These are phyloP conservation scores for Sylvilagus floridanus DNA, from an alignment of 2,797 vertebrate genomes.

Conservation along the genomic window DNA sequence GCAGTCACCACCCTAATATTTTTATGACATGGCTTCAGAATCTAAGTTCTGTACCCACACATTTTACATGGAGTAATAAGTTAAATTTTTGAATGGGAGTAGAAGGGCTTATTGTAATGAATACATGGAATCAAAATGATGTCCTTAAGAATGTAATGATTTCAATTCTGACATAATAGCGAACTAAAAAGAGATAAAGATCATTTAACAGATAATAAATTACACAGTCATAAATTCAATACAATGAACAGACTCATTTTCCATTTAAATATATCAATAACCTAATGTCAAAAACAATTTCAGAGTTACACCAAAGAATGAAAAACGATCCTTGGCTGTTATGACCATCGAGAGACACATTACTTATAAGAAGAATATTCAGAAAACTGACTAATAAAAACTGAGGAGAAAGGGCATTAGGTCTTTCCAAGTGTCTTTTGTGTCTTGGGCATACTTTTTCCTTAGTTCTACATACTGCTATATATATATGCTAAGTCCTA, in stretches of 20 bases:
- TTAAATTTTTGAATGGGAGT: not conserved
- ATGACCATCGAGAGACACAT: not conserved
- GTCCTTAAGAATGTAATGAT: not conserved
- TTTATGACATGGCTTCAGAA: not conserved
- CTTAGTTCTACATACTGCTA: not conserved
- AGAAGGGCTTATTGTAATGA: not conserved
- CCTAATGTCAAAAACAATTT: constrained; percentile 14
- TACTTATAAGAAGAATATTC: not conserved
- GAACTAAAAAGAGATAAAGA: not conserved
- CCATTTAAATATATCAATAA: constrained; percentile 1
- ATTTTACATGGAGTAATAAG: not conserved
- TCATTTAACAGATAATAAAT: constrained; percentile 3
- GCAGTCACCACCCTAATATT: not conserved
- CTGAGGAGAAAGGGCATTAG: not conserved
- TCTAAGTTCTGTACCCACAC: not conserved
- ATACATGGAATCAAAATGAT: not conserved
- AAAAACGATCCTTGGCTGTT: not conserved
- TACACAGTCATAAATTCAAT: constrained; percentile 1
- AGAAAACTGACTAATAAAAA: not conserved
- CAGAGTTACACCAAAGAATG: not conserved
- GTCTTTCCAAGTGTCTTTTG: not conserved
- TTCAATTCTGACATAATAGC: constrained; percentile 32
- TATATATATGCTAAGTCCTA: not conserved
- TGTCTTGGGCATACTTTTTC: not conserved
- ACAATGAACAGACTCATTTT: not conserved